A percentile compares a stretch with the other conserved stretches of the same genome.
Conservation (phyloP, 2,888 invertebrate genomes). For the Drosophila paranaensis region DNA sequence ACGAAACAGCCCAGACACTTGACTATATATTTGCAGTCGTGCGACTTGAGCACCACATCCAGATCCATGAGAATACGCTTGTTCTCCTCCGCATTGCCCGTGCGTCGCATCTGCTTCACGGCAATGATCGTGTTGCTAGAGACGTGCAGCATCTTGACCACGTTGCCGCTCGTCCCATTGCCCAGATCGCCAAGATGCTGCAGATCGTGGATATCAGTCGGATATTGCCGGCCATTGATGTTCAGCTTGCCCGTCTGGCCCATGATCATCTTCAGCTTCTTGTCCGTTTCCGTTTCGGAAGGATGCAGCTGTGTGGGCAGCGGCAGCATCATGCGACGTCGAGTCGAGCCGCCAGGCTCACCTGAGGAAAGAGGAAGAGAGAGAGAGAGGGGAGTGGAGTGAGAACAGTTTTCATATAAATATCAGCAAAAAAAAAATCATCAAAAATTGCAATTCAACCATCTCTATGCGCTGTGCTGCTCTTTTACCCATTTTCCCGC, state of each 20-base stretch:
- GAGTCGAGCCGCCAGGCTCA: conserved; percentile 86
- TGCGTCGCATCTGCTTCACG: conserved; percentile 99
- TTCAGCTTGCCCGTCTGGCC: conserved; percentile 95
- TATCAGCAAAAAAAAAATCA: conserved; percentile 16
- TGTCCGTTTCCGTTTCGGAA: conserved; percentile 91
- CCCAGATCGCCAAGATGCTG: conserved; percentile 95
- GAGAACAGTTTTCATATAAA: not conserved
- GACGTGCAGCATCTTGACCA: conserved; percentile 97
- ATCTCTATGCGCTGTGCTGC: not conserved
- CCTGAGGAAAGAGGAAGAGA: conserved; percentile 50
- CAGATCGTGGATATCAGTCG: conserved; percentile 92
- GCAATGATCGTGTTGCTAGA: conserved; percentile 95
- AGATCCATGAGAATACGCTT: conserved; percentile 99
- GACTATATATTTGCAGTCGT: conserved; percentile 98
- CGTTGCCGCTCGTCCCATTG: conserved; percentile 98
- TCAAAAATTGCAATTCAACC: conserved; percentile 23
- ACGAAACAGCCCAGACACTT: conserved; percentile 99
- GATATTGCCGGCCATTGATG: conserved; percentile 91
- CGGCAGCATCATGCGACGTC: conserved; percentile 87
- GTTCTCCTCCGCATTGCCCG: conserved; percentile 98
- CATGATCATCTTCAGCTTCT: conserved; percentile 95
- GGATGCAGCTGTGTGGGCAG: conserved; percentile 86
- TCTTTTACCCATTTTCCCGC: not conserved
- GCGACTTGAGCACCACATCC: conserved; percentile 98
- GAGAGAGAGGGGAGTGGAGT: not conserved